Conservation (phyloP, 64 coral and sea anemone genomes). For the Montipora sp. region DNA sequence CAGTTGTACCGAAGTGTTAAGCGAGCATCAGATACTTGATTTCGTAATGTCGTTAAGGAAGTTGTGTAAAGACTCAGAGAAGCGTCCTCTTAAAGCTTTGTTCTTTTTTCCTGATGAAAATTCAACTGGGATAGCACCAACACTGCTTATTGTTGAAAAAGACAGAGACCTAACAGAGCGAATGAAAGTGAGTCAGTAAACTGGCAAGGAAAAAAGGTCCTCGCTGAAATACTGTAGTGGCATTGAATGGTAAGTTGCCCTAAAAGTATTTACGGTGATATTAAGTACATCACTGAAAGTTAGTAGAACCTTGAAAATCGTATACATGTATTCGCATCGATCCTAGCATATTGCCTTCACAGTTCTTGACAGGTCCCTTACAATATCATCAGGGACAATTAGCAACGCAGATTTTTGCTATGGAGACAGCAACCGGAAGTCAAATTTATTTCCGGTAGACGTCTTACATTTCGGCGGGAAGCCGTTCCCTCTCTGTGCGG, state of each 20-base stretch:
- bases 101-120: not conserved
- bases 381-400: slow-evolving; percentile 7
- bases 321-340: too few species aligned
- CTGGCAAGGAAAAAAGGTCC: not conserved
- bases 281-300: not conserved
- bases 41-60: not conserved
- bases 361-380: too few species aligned
- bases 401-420: slow-evolving; percentile 41
- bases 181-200: not conserved
- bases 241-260: not conserved
- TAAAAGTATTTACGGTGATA: not conserved
- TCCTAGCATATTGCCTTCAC: too few species aligned
- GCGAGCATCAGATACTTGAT: not conserved
- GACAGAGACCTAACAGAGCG: not conserved
- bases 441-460: not conserved
- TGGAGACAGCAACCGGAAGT: slow-evolving; percentile 26
- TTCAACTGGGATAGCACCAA: slow-evolving; percentile 3
- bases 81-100: slow-evolving; percentile 3
- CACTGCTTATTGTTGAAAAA: not conserved
- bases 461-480: slow-evolving; percentile 47
- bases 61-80: not conserved
- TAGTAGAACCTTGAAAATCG: too few species aligned
- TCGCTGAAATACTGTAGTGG: not conserved
- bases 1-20: slow-evolving; percentile 1
- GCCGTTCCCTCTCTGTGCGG: slow-evolving; percentile 25